Base-by-base conservation (phyloP, 2,888 invertebrate species). In the Scaptomyza cyrtandrae region DNA sequence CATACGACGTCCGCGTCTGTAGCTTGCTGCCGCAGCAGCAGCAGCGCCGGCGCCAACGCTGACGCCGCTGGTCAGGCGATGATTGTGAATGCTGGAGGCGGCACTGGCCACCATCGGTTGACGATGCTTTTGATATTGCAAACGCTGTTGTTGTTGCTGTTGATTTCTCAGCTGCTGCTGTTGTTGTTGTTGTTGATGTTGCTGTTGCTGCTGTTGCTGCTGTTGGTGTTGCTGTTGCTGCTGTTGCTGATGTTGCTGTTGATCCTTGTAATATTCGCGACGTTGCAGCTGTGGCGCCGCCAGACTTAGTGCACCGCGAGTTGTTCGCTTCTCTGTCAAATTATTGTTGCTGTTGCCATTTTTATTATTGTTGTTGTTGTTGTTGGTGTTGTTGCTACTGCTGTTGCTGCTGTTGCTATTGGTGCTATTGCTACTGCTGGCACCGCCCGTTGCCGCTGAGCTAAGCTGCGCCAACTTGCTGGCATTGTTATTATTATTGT, bases 111-210 rank as follows among this genome's bases (percentile, higher is more conserved):
- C 90, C 69, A 91, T 39, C 19, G 90, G 90, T 41, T 91, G 91
- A 9, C 91, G 90, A 67, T 91, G 91, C 60, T 91, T 91, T 68
- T 91, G 91, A 74, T 91, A 91, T 76, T 91, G 91, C 60, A 90
- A 64, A 33, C 90, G 90, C 55, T 89, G 90, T 48, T 79, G 74
- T 46, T 80, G 89, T 0, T 73, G 72, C 0, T 71, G 71, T 3
- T 71, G 64, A 2, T 62, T 19, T 19, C 19, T 19, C 19, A 19
- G 67, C 0, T 71, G 71, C 3, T 71, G 58, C 0, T 41, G 52
- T 13, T 68, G 58, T 0, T 67, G 59, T 50, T 79, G 78, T 43
- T 75, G 68, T 0, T 69, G 68, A n/a, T n/a, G n/a, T n/a, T n/a
- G 52, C 13, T 68, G 58, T 0, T 67, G 59, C 52, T 79, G 78